Evolutionary conservation across 2,113 vertebrate genomes (phyloP), one percentile per base, ranked within the genome.

Genomic region (Atherinomorus stipes): DNA sequence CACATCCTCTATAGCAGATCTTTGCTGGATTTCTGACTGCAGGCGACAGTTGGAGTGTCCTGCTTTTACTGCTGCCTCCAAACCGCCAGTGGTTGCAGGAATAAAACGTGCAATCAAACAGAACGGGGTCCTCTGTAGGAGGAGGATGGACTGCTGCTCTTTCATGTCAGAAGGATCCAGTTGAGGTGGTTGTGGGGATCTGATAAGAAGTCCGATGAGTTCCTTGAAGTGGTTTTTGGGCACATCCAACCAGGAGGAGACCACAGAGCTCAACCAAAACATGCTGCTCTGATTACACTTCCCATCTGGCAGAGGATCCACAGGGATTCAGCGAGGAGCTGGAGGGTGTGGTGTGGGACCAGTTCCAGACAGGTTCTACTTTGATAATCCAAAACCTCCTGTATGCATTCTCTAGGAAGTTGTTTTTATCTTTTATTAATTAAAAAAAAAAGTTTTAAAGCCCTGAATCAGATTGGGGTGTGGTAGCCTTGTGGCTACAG

Each of bases 181-280:
- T 0, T 65, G 47, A 68, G 18, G 26, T 70, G 31, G 51, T 69
- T 49, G 37, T 9, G 19, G 37, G 37, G 44, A 78, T 58, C 61
- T 57, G 56, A 71, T 40, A 62, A 53, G 16, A 13, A 44, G 51
- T 50, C 22, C n/a, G 40, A 15, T 44, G 26, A 37, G 28, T 51
- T 58, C 51, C 34, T 11, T 34, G 45, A 25, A 63, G 50, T 0
- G 37, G 26, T 50, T 13, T 58, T 47, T 57, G 26, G 26, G 16
- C 50, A n/a, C 7, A 47, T 54, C 49, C 31, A 26, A 61, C 18
- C 7, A 49, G 50, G 51, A 37, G 22, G 42, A 58, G 51, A 63
- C 50, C 54, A 58, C 2, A 50, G 34, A 23, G 40, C 45, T 31
- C 50, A 59, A 50, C 56, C 19, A 63, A 15, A 71, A 58, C 62